These are phyloP conservation scores for Muschampia plurimacula DNA, from an alignment of 2,888 invertebrate genomes.

Conservation along the genomic window DNA sequence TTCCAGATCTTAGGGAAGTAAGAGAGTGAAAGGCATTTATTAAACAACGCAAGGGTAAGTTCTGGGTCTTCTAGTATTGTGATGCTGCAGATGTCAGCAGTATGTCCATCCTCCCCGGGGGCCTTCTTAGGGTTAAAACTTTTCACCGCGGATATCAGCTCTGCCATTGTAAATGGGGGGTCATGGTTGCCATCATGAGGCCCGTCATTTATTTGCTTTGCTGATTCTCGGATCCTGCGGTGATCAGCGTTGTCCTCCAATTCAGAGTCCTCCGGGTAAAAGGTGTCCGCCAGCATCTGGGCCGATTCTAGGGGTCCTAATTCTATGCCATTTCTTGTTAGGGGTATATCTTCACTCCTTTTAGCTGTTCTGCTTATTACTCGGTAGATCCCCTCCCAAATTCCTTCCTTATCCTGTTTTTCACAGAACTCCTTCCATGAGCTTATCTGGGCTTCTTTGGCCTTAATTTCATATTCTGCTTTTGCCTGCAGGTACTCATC, in stretches of 20 bases:
- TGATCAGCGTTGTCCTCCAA: slow-evolving; percentile 29
- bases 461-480: not conserved
- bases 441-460: not conserved
- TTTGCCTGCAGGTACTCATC: not conserved
- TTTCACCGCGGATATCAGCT: too few relatives aligned
- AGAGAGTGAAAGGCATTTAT: too few relatives aligned
- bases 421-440: slow-evolving; percentile 32
- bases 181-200: slow-evolving; percentile 9
- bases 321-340: slow-evolving; percentile 3
- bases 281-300: slow-evolving; percentile 13
- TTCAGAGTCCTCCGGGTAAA: slow-evolving; percentile 27
- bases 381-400: not conserved
- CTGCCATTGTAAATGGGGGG: slow-evolving; percentile 40
- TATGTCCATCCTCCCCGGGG: too few relatives aligned
- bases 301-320: slow-evolving; percentile 22
- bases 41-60: too few relatives aligned
- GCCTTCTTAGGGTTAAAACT: too few relatives aligned
- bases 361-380: slow-evolving; percentile 10
- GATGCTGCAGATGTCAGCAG: too few relatives aligned
- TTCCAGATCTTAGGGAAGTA: too few relatives aligned
- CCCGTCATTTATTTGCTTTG: not conserved
- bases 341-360: slow-evolving; percentile 26
- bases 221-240: too few relatives aligned
- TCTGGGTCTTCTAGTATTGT: too few relatives aligned
- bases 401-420: too few relatives aligned